Evolutionary conservation across 2,113 vertebrate genomes (phyloP), one percentile per base, ranked within the genome.

Genomic region (Melierax canorus): DNA sequence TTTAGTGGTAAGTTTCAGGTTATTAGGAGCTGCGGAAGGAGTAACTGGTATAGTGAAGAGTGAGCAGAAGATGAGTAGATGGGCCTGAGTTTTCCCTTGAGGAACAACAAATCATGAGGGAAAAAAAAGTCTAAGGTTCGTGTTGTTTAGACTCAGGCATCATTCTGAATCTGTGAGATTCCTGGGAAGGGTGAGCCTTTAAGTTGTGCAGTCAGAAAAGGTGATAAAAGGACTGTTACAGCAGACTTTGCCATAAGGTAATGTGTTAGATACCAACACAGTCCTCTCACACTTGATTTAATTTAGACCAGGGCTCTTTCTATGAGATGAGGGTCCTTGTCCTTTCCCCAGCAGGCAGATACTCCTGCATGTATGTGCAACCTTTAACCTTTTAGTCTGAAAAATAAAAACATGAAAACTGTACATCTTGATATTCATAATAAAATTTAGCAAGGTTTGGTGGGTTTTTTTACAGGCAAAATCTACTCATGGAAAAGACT

Each of bases 401-500:
- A 72, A 95, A 90, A 19, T 34, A 60, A 76, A 45, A 73, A 4
- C 6, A 22, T 36, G 5, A 51, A 62, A 76, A 58, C 12, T 63
- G 3, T 79, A 38, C 5, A 0, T 91, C 77, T 87, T 93, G 30
- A 58, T 84, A 34, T 20, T 62, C 1, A 1, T 87, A 59, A 51
- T 34, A 55, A 46, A 56, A 69, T 88, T 76, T 86, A 58, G 11
- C 27, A 69, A 48, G 9, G 10, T 62, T 96, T 75, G 66, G 2
- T 90, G 80, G 12, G 2, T 2, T 90, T 39, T 92, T 94, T 88
- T 72, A n/a, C 92, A 99, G 99, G 95, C 85, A 15, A 97, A 93
- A 41, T 89, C 95, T 93, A 66, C 95, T 66, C 76, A 56, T 83
- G 96, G 90, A 29, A 97, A 97, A 96, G 95, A 83, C 32, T 96